Conservation (phyloP, 1,140 invertebrate genomes). For the Anagrus nilaparvatae region DNA sequence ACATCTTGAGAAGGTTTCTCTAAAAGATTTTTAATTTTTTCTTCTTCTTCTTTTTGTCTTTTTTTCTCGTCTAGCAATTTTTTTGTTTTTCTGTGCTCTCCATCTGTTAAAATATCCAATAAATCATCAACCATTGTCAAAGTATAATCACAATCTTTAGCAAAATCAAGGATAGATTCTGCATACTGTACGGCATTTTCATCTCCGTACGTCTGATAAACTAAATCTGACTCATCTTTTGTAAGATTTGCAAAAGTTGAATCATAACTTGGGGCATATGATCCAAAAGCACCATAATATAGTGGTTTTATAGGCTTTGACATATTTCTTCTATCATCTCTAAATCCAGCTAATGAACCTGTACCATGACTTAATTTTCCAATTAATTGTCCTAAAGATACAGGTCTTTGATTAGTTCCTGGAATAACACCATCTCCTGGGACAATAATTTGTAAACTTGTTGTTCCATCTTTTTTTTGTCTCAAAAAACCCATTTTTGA, state of each 20-base stretch:
- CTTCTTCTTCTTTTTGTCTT: constrained; percentile 51
- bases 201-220: constrained; percentile 85
- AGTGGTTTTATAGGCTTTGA: constrained; percentile 84
- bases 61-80: constrained; percentile 54
- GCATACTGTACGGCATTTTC: constrained; percentile 81
- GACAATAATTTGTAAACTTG: constrained; percentile 79
- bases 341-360: constrained; percentile 56
- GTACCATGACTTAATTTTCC: constrained; percentile 79
- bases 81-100: constrained; percentile 73
- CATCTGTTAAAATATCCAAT: constrained; percentile 70
- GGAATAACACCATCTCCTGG: constrained; percentile 62
- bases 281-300: constrained; percentile 90
- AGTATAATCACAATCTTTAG: constrained; percentile 73
- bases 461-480: constrained; percentile 72
- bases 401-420: constrained; percentile 62
- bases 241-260: constrained; percentile 89
- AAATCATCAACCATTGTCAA: constrained; percentile 75
- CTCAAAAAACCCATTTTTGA: constrained; percentile 71
- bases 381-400: constrained; percentile 69
- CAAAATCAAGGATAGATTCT: constrained; percentile 74
- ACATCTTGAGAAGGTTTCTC: constrained; percentile 42
- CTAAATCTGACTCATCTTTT: constrained; percentile 86
- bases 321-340: constrained; percentile 81
- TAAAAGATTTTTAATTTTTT: constrained; percentile 45
- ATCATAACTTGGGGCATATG: constrained; percentile 90